Evolutionary conservation across 2,797 vertebrate species (phyloP).

Genomic region (Acanthiza pusilla): DNA sequence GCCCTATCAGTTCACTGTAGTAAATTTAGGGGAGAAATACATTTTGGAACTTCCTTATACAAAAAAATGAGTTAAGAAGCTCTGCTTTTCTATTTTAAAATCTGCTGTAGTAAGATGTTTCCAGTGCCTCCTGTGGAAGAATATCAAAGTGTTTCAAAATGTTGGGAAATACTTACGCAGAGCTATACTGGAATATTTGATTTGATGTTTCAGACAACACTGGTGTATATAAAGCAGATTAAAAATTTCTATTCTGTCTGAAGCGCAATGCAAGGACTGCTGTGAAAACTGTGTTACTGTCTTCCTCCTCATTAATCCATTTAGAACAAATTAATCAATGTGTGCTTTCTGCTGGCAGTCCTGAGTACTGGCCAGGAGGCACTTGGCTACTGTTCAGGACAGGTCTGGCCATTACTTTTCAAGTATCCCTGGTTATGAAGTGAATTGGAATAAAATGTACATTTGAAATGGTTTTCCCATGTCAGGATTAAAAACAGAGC

Average conservation of each 20-base stretch:
- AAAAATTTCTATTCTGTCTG: neutral
- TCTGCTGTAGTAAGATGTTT: neutral
- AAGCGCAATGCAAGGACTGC: neutral
- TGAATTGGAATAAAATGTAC: neutral
- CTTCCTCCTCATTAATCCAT: neutral
- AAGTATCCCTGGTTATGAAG: neutral
- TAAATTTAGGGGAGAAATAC: neutral
- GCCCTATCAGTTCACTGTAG: neutral
- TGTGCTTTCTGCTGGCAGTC: neutral
- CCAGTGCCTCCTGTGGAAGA: neutral
- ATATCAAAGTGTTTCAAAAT: neutral
- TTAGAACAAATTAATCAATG: neutral
- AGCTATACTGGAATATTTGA: neutral
- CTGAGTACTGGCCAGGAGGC: neutral
- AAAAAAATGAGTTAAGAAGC: neutral
- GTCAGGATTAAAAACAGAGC: neutral
- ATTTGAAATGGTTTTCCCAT: neutral
- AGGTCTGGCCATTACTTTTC: neutral
- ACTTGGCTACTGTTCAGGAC: neutral
- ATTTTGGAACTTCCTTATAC: neutral
- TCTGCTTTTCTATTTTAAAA: neutral
- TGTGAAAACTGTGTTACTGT: neutral
- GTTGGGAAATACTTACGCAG: neutral
- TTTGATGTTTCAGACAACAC: neutral
- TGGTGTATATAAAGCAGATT: neutral